Evolutionary conservation across 2,113 vertebrate genomes (phyloP).

Genomic region (Leucopsar rothschildi): DNA sequence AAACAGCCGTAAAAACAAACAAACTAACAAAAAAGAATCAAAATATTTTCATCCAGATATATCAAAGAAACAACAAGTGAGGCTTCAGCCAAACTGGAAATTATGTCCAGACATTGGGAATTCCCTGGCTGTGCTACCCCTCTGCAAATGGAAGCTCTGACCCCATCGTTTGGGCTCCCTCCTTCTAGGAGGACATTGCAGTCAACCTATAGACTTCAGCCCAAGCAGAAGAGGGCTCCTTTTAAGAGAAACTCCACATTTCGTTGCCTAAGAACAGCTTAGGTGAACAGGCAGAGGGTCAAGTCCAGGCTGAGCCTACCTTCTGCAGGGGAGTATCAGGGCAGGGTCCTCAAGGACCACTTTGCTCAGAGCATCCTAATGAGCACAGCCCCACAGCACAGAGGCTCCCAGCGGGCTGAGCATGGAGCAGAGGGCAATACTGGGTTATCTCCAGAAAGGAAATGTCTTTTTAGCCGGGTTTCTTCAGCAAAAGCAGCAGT

Average conservation of each 20-base stretch:
- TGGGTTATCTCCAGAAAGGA: not conserved
- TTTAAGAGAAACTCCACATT: not conserved
- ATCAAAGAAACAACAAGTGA: not conserved
- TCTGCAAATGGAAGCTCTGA: not conserved
- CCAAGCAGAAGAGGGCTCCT: not conserved
- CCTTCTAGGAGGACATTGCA: rapidly evolving
- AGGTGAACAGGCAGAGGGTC: not conserved
- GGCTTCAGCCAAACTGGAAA: not conserved
- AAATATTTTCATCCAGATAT: not conserved
- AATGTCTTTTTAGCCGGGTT: not conserved
- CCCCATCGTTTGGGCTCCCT: rapidly evolving
- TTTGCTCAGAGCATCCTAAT: not conserved
- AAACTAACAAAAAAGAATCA: rapidly evolving
- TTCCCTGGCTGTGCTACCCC: not conserved
- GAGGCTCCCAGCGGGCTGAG: not conserved
- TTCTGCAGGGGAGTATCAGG: not conserved
- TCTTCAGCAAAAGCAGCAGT: not conserved
- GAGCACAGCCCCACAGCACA: rapidly evolving
- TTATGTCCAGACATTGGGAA: rapidly evolving
- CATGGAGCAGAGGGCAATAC: not conserved
- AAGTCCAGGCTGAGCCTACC: not conserved
- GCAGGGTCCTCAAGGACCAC: not conserved
- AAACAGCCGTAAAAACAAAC: not conserved
- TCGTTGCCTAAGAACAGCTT: not conserved
- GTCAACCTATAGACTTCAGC: not conserved